These are phyloP conservation scores for Protobothrops flavoviridis DNA, from an alignment of 2,113 vertebrate genomes.

Conservation along the genomic window DNA sequence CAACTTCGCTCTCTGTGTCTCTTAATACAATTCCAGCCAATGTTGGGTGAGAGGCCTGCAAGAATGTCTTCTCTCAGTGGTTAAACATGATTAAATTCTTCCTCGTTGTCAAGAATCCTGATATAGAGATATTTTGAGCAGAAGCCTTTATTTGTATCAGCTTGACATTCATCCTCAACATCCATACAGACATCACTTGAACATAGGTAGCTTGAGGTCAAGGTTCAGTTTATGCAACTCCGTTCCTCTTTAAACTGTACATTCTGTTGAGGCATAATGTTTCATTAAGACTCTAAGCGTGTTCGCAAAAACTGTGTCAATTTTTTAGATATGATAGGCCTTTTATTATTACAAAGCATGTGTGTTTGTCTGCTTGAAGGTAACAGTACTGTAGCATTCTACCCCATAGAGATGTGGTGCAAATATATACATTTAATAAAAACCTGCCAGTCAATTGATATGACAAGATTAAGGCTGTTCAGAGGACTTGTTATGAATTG, in stretches of 20 bases:
- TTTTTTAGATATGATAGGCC: not conserved
- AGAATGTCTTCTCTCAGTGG: not conserved
- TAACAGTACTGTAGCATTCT: not conserved
- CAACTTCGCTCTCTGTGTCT: not conserved
- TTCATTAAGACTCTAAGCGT: not conserved
- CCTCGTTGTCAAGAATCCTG: not conserved
- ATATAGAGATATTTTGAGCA: not conserved
- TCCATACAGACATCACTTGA: not conserved
- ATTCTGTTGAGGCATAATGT: not conserved
- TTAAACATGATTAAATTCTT: not conserved
- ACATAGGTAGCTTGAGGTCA: not conserved
- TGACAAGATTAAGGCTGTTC: not conserved
- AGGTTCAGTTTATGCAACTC: not conserved
- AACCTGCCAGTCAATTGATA: not conserved
- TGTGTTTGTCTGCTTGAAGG: not conserved
- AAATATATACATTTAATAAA: not conserved
- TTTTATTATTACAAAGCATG: not conserved
- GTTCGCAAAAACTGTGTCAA: not conserved
- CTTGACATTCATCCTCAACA: not conserved
- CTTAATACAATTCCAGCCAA: not conserved
- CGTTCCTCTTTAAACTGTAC: not conserved
- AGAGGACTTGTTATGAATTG: not conserved
- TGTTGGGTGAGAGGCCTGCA: not conserved
- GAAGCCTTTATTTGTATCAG: not conserved
- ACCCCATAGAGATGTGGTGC: not conserved